Evolutionary conservation across 1,140 invertebrate species (phyloP), one percentile per base, ranked within the genome.

Genomic region (Sweltsa coloradensis): DNA sequence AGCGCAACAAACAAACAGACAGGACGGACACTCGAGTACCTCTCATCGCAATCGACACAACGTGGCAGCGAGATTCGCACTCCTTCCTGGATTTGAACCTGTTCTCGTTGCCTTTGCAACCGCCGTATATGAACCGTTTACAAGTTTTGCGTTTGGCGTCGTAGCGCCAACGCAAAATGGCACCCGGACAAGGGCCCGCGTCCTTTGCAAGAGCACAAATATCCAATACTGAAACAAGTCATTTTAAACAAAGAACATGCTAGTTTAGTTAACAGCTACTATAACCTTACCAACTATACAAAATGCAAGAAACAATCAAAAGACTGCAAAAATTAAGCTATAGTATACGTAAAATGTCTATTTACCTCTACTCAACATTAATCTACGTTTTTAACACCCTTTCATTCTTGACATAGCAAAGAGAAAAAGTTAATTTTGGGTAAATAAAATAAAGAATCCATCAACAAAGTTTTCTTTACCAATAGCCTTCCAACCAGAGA

Each of bases 101-200:
- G 69, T 85, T 85, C 36, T 61, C 65, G 60, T 84, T 84, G 40
- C 77, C 78, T 52, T 70, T 71, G 61, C 77, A 81, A 56, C 79
- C 79, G 41, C 74, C 68, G 55, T 77, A 82, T 47, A 66, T 57
- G 60, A 83, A 83, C 54, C 66, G 61, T 50, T 66, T 64, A 64
- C 78, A 80, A 50, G 56, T 66, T 54, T 59, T 58, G 57, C 67
- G 58, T 50, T 56, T 54, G 36, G 61, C 56, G 57, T 82, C 75
- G 64, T 72, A 83, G 63, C 73, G 76, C 70, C 71, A 84, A 39
- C 72, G 66, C 34, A 67, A 59, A 43, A 69, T 62, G 42, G 69
- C 66, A 36, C 62, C 67, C 34, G 62, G 55, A 62, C 80, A 83
- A 19, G 70, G 64, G 11, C 78, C 79, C 25, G 60, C 53, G 45